Base-by-base conservation (phyloP, 2,888 invertebrate genomes). In the Campopleginae sp. region DNA sequence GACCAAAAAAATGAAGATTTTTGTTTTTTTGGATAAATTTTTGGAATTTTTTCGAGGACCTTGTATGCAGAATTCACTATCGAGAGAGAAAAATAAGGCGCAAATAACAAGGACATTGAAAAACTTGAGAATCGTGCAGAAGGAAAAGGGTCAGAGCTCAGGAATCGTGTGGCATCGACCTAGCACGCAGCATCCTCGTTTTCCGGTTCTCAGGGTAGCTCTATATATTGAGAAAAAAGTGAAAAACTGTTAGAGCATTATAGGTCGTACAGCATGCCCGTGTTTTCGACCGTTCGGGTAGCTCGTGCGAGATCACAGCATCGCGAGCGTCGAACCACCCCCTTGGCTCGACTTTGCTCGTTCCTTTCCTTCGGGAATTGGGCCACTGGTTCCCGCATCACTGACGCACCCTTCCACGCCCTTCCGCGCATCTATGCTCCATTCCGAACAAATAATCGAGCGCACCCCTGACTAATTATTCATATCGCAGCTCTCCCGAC, bases 101-200 rank as follows among this genome's bases (percentile, higher is more conserved):
- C n/a, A 19, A 54, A 54, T n/a, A 8, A 54, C 19, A 14, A 2
- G 2, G 0, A 51, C 17, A n/a, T 51, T 17, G 19, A 8, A 54
- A 54, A 54, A 17, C 19, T 17, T 17, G 19, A 8, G n/a, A 17
- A 17, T n/a, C 33, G 33, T 4, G 33, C 5, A 33, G 54, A 14
- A 31, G 14, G 46, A 14, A 33, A 68, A 54, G 85, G 65, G 77
- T 58, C 78, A 88, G 85, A 86, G 85, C 82, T 88, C 86, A 84
- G 87, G 84, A 89, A 80, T 75, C 81, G 85, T 88, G 87, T 88
- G 89, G 85, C 88, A 89, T 89, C 88, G 88, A 87, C 86, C 88
- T 74, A 76, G 85, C 84, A 68, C 87, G 75, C n/a, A n/a, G n/a
- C n/a, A n/a, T n/a, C n/a, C n/a, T n/a, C n/a, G n/a, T n/a, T n/a